Evolutionary conservation across 2,113 vertebrate genomes (phyloP).

Genomic region (Passer domesticus): DNA sequence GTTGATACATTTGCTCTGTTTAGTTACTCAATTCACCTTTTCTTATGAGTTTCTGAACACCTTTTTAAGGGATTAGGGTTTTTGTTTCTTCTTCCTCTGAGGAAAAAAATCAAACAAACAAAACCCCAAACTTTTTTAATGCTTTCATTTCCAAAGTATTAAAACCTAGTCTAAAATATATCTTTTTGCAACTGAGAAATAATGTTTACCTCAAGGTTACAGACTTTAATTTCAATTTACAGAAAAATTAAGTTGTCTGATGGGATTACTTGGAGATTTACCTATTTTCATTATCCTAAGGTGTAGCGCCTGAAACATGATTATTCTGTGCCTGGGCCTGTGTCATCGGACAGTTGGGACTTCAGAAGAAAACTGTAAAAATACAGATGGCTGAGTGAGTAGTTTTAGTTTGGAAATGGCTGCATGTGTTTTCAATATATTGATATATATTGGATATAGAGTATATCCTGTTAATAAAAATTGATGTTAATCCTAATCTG

Average conservation of each 20-base stretch:
- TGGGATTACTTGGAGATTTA: background rate
- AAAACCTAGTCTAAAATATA: background rate
- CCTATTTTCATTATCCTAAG: background rate
- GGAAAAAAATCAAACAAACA: background rate
- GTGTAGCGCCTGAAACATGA: background rate
- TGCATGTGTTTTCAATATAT: background rate
- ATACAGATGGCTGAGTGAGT: background rate
- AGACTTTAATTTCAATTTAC: background rate
- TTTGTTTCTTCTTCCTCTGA: background rate
- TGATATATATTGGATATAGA: background rate
- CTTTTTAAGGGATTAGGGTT: background rate
- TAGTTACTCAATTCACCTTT: background rate
- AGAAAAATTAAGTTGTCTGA: background rate
- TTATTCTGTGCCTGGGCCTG: background rate
- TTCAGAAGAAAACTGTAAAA: background rate
- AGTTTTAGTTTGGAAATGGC: background rate
- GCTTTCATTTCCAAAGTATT: background rate
- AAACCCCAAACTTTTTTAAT: background rate
- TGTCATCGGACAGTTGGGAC: background rate
- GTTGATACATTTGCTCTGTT: background rate
- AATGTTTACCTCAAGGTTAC: background rate
- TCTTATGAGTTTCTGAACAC: background rate
- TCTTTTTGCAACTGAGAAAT: background rate
- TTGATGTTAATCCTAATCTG: background rate
- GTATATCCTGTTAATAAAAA: background rate